Base-by-base conservation (phyloP, 2,888 invertebrate species). In the Dryobota labecula region DNA sequence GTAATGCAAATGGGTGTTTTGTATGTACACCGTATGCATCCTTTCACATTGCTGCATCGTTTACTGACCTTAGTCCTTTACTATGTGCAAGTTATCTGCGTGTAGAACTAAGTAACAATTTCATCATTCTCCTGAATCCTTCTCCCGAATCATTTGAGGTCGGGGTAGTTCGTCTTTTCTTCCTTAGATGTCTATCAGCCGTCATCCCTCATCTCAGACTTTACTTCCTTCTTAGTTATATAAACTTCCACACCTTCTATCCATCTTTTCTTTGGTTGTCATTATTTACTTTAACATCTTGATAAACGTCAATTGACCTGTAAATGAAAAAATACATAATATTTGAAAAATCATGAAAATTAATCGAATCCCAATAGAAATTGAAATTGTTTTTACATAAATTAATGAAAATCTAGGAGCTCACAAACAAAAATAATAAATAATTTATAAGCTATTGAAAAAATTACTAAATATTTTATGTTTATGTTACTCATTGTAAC, bases 21-120 rank as follows among this genome's bases (percentile, higher is more conserved):
- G 58, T 83, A 79, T 78, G 73, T 54, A 54, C 38, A 41, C 45
- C 11, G 30, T 8, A 27, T 13, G 27, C 27, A 38, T 56, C 58
- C 79, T 78, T 78, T 83, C 83, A 83, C 83, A 83, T 83, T 83
- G 58, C 30, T 66, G 53, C 61, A 63, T 70, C 8, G 61, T 7
- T 51, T n/a, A 38, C 6, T 76, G 53, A 24, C 62, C 43, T 66
- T 66, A 38, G 64, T 78, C 11, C 27, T 27, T n/a, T 6, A 27
- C 6, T 20, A 45, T 51, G 60, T 41, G 56, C 24, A 45, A 51
- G 13, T 47, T 18, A n/a, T 27, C 6, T 45, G 38, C 45, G 57
- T 8, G 27, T 41, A 33, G 24, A 74, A 53, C 76, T 60, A 9
- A 57, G 24, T 27, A 38, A 27, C 20, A 51, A 27, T 33, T 24